A percentile compares a stretch with the other conserved stretches of the same genome.
phyloP scores from a whole-genome alignment of 2,113 vertebrate species.

The Ophthalmolycus amberensis region DNA sequence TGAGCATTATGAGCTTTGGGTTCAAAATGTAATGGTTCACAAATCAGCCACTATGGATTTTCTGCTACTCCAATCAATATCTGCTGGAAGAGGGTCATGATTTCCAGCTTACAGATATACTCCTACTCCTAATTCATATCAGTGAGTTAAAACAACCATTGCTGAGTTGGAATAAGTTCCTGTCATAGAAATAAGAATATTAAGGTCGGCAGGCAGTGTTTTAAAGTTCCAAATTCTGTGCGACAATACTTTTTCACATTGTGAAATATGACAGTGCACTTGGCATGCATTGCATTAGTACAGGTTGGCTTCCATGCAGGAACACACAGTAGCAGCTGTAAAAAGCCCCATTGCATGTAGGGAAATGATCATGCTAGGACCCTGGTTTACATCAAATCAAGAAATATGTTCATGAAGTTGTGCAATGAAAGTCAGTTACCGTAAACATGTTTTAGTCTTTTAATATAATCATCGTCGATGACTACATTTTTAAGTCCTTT shows the following conservation, averaged over 20 bases:
- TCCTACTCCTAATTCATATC: slow-evolving; percentile 85
- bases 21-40: slow-evolving; percentile 90
- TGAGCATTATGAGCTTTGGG: slow-evolving; percentile 87
- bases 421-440: not conserved
- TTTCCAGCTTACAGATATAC: slow-evolving; percentile 87
- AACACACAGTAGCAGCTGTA: not conserved
- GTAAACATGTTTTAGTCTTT: not conserved
- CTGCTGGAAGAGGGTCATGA: slow-evolving; percentile 85
- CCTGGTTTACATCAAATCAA: not conserved
- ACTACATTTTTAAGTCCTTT: not conserved
- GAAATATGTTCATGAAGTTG: not conserved
- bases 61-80: slow-evolving; percentile 85
- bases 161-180: slow-evolving; percentile 59
- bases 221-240: not conserved
- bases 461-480: not conserved
- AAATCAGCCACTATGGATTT: slow-evolving; percentile 93
- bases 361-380: not conserved
- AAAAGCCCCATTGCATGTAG: not conserved
- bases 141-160: slow-evolving; percentile 72
- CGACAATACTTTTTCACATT: not conserved
- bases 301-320: not conserved
- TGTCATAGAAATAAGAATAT: slow-evolving; percentile 38
- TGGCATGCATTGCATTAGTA: not conserved
- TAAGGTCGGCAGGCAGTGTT: not conserved
- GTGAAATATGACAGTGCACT: slow-evolving; percentile 3